phyloP scores from a whole-genome alignment of 2,888 invertebrate species.

The Brenthis hecate region DNA sequence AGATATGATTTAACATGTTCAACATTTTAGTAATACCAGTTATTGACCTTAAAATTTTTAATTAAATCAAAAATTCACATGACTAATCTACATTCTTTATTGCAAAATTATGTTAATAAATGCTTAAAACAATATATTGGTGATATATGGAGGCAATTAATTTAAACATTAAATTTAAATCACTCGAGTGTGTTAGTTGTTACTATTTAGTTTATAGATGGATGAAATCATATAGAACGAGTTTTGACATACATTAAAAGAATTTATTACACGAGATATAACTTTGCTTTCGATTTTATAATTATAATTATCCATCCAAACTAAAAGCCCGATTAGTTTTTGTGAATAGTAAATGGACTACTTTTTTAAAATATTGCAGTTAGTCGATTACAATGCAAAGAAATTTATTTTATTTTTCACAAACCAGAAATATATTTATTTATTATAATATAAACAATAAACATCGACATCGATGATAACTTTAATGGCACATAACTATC shows the following conservation, averaged over 20 bases:
- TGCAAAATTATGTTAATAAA: slow-evolving; percentile 23
- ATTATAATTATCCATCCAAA: no score
- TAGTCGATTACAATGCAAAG: no score
- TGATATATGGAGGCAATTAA: neutral
- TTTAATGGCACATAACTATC: slow-evolving; percentile 54
- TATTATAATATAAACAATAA: slow-evolving; percentile 18
- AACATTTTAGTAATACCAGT: neutral
- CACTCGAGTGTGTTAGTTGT: neutral
- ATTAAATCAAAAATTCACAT: slow-evolving; percentile 4
- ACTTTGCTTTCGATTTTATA: no score
- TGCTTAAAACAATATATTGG: neutral
- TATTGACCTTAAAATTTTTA: slow-evolving; percentile 15
- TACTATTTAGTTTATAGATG: no score
- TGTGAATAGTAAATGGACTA: no score
- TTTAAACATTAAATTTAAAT: neutral
- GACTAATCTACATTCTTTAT: slow-evolving; percentile 7
- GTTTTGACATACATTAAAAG: no score
- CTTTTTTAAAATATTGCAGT: no score
- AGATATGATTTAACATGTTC: no score
- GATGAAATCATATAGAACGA: no score
- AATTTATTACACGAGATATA: no score
- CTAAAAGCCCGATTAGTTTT: no score
- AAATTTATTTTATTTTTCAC: no score
- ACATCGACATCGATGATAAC: slow-evolving; percentile 49
- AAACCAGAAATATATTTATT: neutral